Percentiles rank a stretch among this genome's conserved stretches.
Conservation (phyloP, 2,797 vertebrate species). For the Xyrichtys novacula region DNA sequence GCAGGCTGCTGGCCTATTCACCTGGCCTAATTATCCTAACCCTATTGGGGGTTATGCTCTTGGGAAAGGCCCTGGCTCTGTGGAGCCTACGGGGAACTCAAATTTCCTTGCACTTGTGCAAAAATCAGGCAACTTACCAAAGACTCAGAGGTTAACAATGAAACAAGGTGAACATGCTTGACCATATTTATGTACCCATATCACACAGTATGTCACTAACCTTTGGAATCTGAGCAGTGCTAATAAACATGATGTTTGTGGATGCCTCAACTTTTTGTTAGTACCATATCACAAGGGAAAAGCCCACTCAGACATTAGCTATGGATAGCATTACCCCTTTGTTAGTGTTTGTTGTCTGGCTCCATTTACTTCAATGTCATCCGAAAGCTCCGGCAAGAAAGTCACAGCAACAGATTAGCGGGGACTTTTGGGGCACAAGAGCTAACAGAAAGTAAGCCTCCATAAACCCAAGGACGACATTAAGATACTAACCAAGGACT, state of each 20-base stretch:
- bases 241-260: conserved; percentile 44
- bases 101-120: conserved; percentile 60
- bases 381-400: conserved; percentile 64
- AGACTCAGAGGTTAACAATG: conserved; percentile 33
- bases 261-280: conserved; percentile 60
- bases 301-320: conserved; percentile 47
- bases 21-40: conserved; percentile 86
- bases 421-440: conserved; percentile 65
- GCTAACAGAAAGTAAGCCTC: conserved; percentile 73
- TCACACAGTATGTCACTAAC: conserved; percentile 17
- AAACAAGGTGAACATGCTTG: conserved; percentile 30
- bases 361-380: conserved; percentile 74
- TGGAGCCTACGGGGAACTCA: conserved; percentile 66
- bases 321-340: conserved; percentile 62
- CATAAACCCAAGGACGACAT: conserved; percentile 68
- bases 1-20: conserved; percentile 82
- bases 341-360: conserved; percentile 73
- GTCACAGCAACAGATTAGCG: conserved; percentile 66
- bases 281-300: conserved; percentile 53
- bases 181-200: conserved; percentile 18
- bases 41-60: conserved; percentile 71
- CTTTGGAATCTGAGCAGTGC: conserved; percentile 19
- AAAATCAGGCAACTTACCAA: conserved; percentile 39
- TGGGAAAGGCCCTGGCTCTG: conserved; percentile 75
- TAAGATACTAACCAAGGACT: conserved; percentile 72